phyloP scores from a whole-genome alignment of 2,888 invertebrate genomes.

The Conistra vaccinii region DNA sequence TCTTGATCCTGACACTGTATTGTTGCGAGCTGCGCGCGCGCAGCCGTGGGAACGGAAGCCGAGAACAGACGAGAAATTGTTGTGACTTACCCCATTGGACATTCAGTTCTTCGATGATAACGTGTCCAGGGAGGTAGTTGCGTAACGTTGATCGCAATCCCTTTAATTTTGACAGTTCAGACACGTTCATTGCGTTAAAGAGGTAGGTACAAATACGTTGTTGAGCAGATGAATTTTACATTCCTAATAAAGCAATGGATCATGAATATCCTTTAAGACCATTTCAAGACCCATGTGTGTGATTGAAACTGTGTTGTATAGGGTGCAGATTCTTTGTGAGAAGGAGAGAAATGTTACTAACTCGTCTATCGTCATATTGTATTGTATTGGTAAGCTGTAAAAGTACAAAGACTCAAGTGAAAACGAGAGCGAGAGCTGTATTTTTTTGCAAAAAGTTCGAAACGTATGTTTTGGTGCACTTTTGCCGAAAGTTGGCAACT shows the following conservation, averaged over 20 bases:
- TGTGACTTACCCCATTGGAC: not conserved
- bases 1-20: slow-evolving; percentile 39
- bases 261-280: too few species aligned
- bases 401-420: not conserved
- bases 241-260: too few species aligned
- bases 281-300: too few species aligned
- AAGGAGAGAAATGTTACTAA: not conserved
- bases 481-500: not conserved
- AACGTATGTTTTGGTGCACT: not conserved
- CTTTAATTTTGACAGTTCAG: too few species aligned
- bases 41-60: not conserved
- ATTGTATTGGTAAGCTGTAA: not conserved
- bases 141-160: too few species aligned
- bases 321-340: not conserved
- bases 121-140: too few species aligned
- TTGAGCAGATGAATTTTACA: too few species aligned
- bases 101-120: not conserved
- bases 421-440: not conserved
- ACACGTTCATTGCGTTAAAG: too few species aligned
- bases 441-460: not conserved
- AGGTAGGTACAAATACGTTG: too few species aligned
- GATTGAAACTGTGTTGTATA: too few species aligned
- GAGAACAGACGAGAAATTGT: not conserved
- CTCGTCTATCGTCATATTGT: not conserved
- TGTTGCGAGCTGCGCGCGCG: not conserved